Conservation (phyloP, 2,888 invertebrate genomes). For the Macaria notata region DNA sequence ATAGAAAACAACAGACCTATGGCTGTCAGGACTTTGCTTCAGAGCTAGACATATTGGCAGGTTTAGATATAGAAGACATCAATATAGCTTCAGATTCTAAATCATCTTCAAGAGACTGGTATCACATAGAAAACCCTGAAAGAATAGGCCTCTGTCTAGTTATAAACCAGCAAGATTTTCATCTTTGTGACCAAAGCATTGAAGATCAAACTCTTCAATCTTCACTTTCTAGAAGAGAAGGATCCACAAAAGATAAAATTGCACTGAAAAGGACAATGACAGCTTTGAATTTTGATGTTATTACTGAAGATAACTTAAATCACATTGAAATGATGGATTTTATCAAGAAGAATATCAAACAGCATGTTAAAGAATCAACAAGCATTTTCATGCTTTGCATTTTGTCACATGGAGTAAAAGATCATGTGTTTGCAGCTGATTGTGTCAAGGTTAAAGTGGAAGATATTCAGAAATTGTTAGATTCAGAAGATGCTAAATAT, state of each 20-base stretch:
- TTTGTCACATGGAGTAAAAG: constrained; percentile 70
- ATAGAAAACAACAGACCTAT: constrained; percentile 22
- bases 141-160: constrained; percentile 68
- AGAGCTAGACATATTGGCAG: constrained; percentile 44
- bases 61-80: constrained; percentile 45
- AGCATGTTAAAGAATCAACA: constrained; percentile 52
- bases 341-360: constrained; percentile 54
- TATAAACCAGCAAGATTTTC: constrained; percentile 70
- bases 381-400: constrained; percentile 73
- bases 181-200: constrained; percentile 62
- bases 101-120: constrained; percentile 43
- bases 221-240: constrained; percentile 49
- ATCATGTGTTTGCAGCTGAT: constrained; percentile 69
- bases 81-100: constrained; percentile 54
- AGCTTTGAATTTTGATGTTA: constrained; percentile 61
- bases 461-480: constrained; percentile 63
- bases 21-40: constrained; percentile 46
- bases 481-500: constrained; percentile 53
- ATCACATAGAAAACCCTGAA: constrained; percentile 58
- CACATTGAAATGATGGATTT: constrained; percentile 54
- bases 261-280: constrained; percentile 58
- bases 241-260: constrained; percentile 58
- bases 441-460: constrained; percentile 67
- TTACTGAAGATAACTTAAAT: constrained; percentile 53
- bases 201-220: constrained; percentile 38